phyloP scores from a whole-genome alignment of 2,113 vertebrate genomes.

The Empidonax alnorum region DNA sequence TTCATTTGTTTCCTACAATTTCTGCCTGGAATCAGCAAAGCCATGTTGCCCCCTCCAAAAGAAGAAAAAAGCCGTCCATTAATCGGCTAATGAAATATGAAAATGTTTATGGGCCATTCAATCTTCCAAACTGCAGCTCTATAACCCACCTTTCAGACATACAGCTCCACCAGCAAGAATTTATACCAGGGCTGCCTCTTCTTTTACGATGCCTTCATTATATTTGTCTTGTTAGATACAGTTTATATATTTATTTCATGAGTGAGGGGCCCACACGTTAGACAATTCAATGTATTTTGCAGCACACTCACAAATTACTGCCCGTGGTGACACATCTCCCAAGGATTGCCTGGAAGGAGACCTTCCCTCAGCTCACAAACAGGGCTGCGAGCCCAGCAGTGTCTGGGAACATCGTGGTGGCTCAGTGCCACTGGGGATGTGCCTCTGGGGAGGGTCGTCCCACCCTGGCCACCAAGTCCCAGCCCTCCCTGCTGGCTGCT shows the following conservation, averaged over 20 bases:
- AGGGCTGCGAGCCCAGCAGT: neutral
- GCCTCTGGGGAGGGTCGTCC: neutral
- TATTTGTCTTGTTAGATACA: slow-evolving; percentile 67
- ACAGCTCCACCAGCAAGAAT: slow-evolving; percentile 74
- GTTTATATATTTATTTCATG: slow-evolving; percentile 63
- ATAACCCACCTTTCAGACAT: slow-evolving; percentile 80
- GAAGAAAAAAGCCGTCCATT: slow-evolving; percentile 74
- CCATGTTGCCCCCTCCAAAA: neutral
- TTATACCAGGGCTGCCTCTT: slow-evolving; percentile 69
- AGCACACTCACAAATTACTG: neutral
- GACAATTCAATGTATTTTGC: slow-evolving; percentile 16
- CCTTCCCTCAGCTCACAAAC: neutral
- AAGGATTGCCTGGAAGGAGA: neutral
- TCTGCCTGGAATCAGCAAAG: slow-evolving; percentile 82
- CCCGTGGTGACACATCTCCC: neutral
- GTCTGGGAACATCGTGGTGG: neutral
- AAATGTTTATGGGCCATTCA: slow-evolving; percentile 84
- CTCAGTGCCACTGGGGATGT: neutral
- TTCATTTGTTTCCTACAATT: slow-evolving; percentile 73
- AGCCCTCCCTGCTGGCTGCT: rapidly evolving
- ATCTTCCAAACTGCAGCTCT: slow-evolving; percentile 82
- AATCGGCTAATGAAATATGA: slow-evolving; percentile 85
- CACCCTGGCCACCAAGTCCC: neutral
- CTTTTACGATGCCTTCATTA: slow-evolving; percentile 47
- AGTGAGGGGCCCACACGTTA: neutral